Percentiles rank a stretch among this genome's conserved stretches.
These are phyloP conservation scores for Corbicula japonica DNA, from an alignment of 2,888 invertebrate genomes.

Conservation along the genomic window DNA sequence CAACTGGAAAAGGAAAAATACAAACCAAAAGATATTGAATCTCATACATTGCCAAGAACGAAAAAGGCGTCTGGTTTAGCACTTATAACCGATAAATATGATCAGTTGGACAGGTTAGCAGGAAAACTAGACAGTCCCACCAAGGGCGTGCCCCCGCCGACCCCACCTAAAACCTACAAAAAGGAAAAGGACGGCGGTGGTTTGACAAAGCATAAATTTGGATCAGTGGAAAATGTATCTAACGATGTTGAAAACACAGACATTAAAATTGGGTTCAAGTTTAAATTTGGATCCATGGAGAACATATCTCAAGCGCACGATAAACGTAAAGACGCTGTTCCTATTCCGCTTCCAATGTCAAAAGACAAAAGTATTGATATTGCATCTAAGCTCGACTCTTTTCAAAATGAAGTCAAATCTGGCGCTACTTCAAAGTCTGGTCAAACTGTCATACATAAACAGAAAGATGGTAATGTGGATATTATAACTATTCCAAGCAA, in stretches of 20 bases:
- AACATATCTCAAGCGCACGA: constrained; percentile 40
- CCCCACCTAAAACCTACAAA: constrained; percentile 42
- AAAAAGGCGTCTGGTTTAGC: constrained; percentile 38
- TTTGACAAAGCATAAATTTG: constrained; percentile 38
- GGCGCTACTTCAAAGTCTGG: constrained; percentile 48
- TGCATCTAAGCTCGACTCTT: constrained; percentile 50
- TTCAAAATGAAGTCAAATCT: constrained; percentile 46
- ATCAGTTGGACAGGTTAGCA: constrained; percentile 27
- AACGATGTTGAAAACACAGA: constrained; percentile 7
- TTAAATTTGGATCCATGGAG: constrained; percentile 65
- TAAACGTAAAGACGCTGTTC: constrained; percentile 51
- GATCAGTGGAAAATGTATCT: constrained; percentile 46
- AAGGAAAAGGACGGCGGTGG: constrained; percentile 19
- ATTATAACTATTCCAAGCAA: constrained; percentile 26
- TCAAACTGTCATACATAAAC: constrained; percentile 52
- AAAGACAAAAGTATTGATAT: constrained; percentile 16
- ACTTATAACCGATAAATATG: constrained; percentile 36
- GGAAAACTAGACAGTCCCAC: constrained; percentile 25
- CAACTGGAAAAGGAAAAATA: constrained; percentile 59
- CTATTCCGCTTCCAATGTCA: constrained; percentile 30
- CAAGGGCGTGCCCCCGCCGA: constrained; percentile 51
- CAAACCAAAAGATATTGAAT: constrained; percentile 36
- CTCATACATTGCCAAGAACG: constrained; percentile 48
- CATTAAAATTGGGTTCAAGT: constrained; percentile 31
- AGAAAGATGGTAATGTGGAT: constrained; percentile 44